Evolutionary conservation across 2,888 invertebrate species (phyloP), one percentile per base, ranked within the genome.

Genomic region (Petrolisthes cinctipes): DNA sequence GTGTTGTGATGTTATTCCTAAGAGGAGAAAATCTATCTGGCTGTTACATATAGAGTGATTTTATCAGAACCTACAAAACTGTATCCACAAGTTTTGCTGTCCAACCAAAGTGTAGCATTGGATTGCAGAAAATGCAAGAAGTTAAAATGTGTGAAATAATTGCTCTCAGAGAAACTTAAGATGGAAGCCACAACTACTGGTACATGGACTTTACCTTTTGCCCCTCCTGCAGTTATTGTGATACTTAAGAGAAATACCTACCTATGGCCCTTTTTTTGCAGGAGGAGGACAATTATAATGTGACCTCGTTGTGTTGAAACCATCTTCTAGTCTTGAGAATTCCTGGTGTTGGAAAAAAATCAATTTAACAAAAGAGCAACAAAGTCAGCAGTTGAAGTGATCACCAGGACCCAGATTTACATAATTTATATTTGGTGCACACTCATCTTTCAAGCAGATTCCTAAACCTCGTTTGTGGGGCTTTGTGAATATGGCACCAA

Each of bases 281-380:
- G 71, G 71, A 71, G 71, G 71, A 6, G 71, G 71, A 20, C n/a
- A 71, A 71, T 20, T 6, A 71, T n/a, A 71, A n/a, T 71, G 66
- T 73, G 68, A 88, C 51, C 84, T 83, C 84, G 87, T 84, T 84
- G 84, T 83, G 84, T 81, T n/a, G 71, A 71, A 71, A 88, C 71
- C 17, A 86, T 83, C 87, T 88, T 88, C 87, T 88, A 88, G 87
- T 88, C 87, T 84, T 84, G 83, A 84, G 82, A 88, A 84, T 84
- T 88, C 83, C 83, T 80, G 37, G 84, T 71, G 6, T 71, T 37
- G 37, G 37, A 37, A 37, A 37, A 37, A 37, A 37, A 0, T 37
- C 2, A 37, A 37, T 37, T 37, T 37, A 37, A 37, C 37, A 37
- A 37, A 37, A 37, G 37, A 37, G 37, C 37, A 37, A 37, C 37